These are phyloP conservation scores for Esox lucius DNA, from an alignment of 2,797 vertebrate genomes.

Conservation along the genomic window DNA sequence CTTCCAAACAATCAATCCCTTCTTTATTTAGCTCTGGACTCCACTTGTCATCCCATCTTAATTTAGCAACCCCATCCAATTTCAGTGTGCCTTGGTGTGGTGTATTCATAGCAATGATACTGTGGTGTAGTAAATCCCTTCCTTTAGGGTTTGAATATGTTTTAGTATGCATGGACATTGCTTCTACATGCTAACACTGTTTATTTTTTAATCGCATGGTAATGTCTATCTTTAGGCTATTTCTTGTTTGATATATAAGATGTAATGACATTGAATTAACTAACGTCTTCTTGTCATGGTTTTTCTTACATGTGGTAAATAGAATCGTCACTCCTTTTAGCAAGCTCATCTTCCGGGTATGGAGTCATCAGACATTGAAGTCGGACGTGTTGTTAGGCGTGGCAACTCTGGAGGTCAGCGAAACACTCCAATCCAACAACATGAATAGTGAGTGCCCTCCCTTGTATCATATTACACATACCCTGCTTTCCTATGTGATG, in stretches of 20 bases:
- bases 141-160: neutral
- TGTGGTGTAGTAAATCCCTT: slow-evolving; percentile 48
- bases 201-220: neutral
- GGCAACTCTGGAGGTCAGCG: slow-evolving; percentile 88
- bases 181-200: neutral
- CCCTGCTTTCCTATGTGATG: neutral
- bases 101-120: slow-evolving; percentile 53
- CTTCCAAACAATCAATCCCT: slow-evolving; percentile 33
- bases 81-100: slow-evolving; percentile 31
- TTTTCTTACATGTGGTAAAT: slow-evolving; percentile 25
- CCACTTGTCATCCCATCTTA: slow-evolving; percentile 32
- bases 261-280: neutral
- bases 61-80: slow-evolving; percentile 44
- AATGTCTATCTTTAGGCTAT: neutral
- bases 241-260: neutral
- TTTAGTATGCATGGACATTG: neutral
- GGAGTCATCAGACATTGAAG: slow-evolving; percentile 98
- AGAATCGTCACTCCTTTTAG: slow-evolving; percentile 97
- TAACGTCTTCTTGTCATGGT: neutral
- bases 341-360: slow-evolving; percentile 92
- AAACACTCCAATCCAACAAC: slow-evolving; percentile 91
- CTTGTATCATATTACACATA: neutral
- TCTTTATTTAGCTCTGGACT: slow-evolving; percentile 41
- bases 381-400: slow-evolving; percentile 90
- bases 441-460: slow-evolving; percentile 88